Evolutionary conservation across 2,113 vertebrate species (phyloP), one percentile per base, ranked within the genome.

Genomic region (Pholis gunnellus): DNA sequence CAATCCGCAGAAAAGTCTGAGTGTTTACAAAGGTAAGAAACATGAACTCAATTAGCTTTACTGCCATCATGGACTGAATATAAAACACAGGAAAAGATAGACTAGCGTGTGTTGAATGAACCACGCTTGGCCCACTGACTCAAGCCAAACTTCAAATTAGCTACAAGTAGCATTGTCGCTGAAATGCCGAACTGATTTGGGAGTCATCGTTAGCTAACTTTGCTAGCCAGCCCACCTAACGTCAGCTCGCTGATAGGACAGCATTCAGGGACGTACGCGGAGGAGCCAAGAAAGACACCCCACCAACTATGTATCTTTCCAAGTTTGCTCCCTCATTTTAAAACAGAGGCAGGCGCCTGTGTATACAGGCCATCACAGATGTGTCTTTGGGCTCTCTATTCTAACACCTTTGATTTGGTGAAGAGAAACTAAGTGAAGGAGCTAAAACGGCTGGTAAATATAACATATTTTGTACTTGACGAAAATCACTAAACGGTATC

Each of bases 311-410:
- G 25, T 27, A 57, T 27, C 54, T 27, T 25, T 57, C n/a, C 56
- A 29, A 11, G 52, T 54, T n/a, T 22, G 52, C 20, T 22, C 52
- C 52, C 22, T 3, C 8, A 15, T 42, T 42, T 42, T 11, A 44
- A 44, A 44, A 44, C 11, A 44, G 42, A 44, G 17, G 10, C 40
- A 42, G 40, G 40, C 2, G 40, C 40, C 40, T 8, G 9, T 42
- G 40, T 65, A 50, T 11, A 72, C 27, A 77, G 31, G 48, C 11
- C 61, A 48, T 82, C 66, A 64, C 50, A 50, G 56, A 59, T 42
- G 18, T 10, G 5, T 60, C 59, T 61, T 8, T 5, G 38, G 6
- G 15, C 2, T 14, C 9, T 56, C 63, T 52, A 1, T 50, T 73
- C 22, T 27, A 20, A 34, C 5, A 40, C 2, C 2, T 0, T 67